Conservation (phyloP, 2,113 vertebrate species). For the Propithecus coquereli region DNA sequence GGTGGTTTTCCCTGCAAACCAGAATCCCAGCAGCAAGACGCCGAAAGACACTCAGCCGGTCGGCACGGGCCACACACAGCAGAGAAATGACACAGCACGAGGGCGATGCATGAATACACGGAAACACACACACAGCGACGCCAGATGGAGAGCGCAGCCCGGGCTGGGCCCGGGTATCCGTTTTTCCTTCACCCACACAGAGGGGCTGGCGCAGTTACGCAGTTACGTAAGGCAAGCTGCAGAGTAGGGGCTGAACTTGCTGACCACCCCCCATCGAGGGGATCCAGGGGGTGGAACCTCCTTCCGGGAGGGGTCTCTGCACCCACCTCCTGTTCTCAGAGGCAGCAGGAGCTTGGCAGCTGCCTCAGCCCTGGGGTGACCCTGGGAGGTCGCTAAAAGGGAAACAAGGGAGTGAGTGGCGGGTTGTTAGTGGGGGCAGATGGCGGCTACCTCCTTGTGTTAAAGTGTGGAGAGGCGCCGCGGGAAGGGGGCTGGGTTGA, state of each 20-base stretch:
- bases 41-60: neutral
- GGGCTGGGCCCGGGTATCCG: neutral
- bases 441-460: neutral
- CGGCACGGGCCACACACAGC: neutral
- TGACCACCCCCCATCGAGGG: neutral
- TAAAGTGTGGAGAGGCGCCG: neutral
- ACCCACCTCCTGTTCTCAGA: neutral
- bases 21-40: neutral
- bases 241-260: neutral
- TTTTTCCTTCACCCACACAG: slow-evolving; percentile 51
- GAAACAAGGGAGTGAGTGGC: neutral
- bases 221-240: neutral
- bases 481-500: neutral
- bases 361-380: neutral
- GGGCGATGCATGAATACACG: slow-evolving; percentile 21
- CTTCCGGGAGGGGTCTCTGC: neutral
- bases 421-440: neutral
- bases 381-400: neutral
- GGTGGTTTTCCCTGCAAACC: neutral
- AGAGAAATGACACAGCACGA: slow-evolving; percentile 43
- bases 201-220: slow-evolving; percentile 14
- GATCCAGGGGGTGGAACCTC: neutral
- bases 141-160: slow-evolving; percentile 63
- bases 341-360: neutral
- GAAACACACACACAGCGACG: neutral